Evolutionary conservation across 1,140 invertebrate species (phyloP).

Genomic region (Dinoponera quadriceps): DNA sequence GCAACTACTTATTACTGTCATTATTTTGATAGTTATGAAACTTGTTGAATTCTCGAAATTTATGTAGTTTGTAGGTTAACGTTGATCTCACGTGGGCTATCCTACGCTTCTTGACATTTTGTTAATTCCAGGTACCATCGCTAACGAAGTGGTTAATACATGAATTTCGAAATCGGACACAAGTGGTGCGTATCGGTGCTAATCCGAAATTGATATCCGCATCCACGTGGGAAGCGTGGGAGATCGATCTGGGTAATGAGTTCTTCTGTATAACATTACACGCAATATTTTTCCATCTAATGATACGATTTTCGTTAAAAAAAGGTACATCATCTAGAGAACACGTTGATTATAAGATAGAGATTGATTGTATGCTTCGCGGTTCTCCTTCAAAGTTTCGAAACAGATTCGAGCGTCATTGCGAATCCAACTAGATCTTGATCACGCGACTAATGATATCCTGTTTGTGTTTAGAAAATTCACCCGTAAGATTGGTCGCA

Average conservation of each 20-base stretch:
- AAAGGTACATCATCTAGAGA: too few relatives aligned
- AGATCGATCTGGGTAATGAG: slow-evolving; percentile 85
- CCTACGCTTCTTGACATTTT: not conserved
- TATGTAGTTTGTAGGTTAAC: too few relatives aligned
- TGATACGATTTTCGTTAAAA: slow-evolving; percentile 10
- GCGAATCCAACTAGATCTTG: not conserved
- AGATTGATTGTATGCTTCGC: not conserved
- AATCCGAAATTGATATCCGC: slow-evolving; percentile 92
- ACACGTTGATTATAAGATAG: not conserved
- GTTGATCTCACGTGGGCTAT: too few relatives aligned
- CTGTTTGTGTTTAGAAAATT: slow-evolving; percentile 79
- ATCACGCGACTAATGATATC: slow-evolving; percentile 49
- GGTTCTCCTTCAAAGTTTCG: not conserved
- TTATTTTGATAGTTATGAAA: too few relatives aligned
- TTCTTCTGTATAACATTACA: not conserved
- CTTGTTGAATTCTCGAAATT: too few relatives aligned
- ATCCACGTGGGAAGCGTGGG: slow-evolving; percentile 87
- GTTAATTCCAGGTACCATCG: slow-evolving; percentile 81
- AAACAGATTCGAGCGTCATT: not conserved
- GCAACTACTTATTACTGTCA: too few relatives aligned
- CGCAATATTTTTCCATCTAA: not conserved
- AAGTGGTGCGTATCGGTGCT: slow-evolving; percentile 90
- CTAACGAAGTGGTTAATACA: slow-evolving; percentile 89
- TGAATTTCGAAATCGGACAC: slow-evolving; percentile 87
- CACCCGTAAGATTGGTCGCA: slow-evolving; percentile 87